A percentile compares a stretch with the other conserved stretches of the same genome.
Evolutionary conservation across 2,113 vertebrate genomes (phyloP).

Genomic region (Centropus bengalensis): DNA sequence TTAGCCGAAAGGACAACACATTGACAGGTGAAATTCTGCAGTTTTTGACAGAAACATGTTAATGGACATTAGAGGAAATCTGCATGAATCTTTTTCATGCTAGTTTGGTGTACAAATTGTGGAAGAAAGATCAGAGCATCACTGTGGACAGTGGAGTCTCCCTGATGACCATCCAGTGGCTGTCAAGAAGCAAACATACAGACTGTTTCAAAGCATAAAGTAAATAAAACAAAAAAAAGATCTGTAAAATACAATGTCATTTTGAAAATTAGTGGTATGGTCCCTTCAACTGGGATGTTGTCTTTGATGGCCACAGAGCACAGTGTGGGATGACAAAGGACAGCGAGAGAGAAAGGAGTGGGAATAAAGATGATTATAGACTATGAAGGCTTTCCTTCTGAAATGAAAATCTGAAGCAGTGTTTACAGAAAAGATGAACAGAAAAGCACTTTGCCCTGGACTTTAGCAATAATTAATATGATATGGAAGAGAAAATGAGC

Average conservation of each 20-base stretch:
- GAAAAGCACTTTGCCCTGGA: slow-evolving; percentile 8
- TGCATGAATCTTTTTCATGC: neutral
- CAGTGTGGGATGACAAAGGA: neutral
- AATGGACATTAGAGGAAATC: neutral
- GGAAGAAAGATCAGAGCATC: neutral
- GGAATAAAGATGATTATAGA: neutral
- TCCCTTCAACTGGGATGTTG: neutral
- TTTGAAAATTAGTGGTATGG: slow-evolving; percentile 22
- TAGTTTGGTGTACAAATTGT: neutral
- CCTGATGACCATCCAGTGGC: neutral
- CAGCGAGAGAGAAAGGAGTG: neutral
- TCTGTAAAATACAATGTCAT: neutral
- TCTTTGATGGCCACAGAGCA: neutral
- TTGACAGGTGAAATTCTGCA: neutral
- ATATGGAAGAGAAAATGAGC: slow-evolving; percentile 6
- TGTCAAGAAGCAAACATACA: neutral
- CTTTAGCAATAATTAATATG: neutral
- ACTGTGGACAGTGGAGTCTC: neutral
- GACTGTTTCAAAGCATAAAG: neutral
- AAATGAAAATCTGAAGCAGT: neutral
- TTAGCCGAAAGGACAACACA: neutral
- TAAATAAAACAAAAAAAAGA: neutral
- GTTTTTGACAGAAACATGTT: neutral
- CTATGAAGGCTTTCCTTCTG: neutral
- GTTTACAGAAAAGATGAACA: slow-evolving; percentile 24